Percentiles rank a stretch among this genome's conserved stretches.
These are phyloP conservation scores for Nannoperca australis DNA, from an alignment of 2,797 vertebrate species.

Conservation along the genomic window DNA sequence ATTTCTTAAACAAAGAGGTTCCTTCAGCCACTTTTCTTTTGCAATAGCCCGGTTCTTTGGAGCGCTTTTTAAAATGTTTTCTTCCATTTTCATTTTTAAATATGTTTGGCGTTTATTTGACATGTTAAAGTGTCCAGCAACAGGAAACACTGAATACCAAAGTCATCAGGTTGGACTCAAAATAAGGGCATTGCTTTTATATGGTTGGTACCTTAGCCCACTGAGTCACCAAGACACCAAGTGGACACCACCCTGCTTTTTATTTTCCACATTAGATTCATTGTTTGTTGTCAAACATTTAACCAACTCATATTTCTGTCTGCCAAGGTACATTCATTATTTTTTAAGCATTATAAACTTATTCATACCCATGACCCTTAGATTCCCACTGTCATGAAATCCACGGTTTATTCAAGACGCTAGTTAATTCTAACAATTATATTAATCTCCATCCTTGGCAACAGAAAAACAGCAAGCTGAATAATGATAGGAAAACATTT, in stretches of 20 bases:
- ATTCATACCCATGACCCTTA: conserved; percentile 45
- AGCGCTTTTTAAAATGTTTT: conserved; percentile 30
- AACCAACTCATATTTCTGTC: conserved; percentile 35
- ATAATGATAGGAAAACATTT: conserved; percentile 19
- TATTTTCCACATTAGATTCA: conserved; percentile 64
- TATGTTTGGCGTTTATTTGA: conserved; percentile 27
- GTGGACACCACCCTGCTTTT: conserved; percentile 38
- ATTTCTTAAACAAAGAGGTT: conserved; percentile 51
- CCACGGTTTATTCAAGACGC: conserved; percentile 32
- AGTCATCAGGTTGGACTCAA: conserved; percentile 23
- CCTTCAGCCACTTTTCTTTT: conserved; percentile 50
- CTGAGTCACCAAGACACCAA: conserved; percentile 65
- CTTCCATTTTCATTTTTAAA: conserved; percentile 28
- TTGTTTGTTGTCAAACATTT: conserved; percentile 59
- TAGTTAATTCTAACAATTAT: conserved; percentile 25
- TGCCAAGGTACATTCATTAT: conserved; percentile 58
- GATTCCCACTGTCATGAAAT: conserved; percentile 39
- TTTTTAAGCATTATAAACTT: conserved; percentile 31
- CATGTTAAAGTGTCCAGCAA: conserved; percentile 12
- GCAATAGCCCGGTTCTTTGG: conserved; percentile 17
- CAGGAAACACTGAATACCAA: conserved; percentile 30
- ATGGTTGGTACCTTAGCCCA: conserved; percentile 34
- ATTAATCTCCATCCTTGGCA: conserved; percentile 45
- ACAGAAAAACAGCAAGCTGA: conserved; percentile 22
- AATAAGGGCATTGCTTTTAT: conserved; percentile 23